phyloP scores from a whole-genome alignment of 2,888 invertebrate genomes.

The Sinohyriopsis cumingii region DNA sequence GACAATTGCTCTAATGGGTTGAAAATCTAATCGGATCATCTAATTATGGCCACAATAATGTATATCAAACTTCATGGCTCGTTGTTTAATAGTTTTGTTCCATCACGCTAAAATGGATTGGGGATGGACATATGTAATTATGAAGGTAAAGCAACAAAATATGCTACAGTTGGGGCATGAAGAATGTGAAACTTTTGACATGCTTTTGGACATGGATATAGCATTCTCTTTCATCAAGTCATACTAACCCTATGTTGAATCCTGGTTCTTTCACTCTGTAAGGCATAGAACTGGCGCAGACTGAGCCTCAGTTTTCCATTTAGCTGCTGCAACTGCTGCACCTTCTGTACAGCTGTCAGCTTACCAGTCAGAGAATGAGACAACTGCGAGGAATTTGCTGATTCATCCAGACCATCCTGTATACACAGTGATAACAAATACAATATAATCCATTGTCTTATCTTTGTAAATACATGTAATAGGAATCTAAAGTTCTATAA shows the following conservation, averaged over 20 bases:
- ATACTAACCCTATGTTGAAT: conserved; percentile 55
- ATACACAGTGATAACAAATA: no score
- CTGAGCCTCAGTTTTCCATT: conserved; percentile 65
- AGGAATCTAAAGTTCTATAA: no score
- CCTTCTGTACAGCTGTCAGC: conserved; percentile 36
- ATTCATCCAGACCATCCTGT: conserved; percentile 6
- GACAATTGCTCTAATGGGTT: no score
- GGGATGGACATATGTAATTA: background rate
- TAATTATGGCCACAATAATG: no score
- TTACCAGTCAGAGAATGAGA: background rate
- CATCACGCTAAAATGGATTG: no score
- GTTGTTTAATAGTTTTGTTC: no score
- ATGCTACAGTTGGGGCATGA: background rate
- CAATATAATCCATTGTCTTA: no score
- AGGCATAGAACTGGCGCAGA: conserved; percentile 56
- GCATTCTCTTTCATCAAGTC: background rate
- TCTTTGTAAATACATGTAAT: no score
- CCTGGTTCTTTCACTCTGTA: conserved; percentile 53
- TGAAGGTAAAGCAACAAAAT: background rate
- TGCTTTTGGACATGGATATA: background rate
- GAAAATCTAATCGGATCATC: no score
- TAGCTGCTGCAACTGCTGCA: conserved; percentile 61
- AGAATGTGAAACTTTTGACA: background rate
- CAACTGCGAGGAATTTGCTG: background rate
- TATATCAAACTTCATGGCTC: no score